These are phyloP conservation scores for Microchirus variegatus DNA, from an alignment of 2,797 vertebrate species.

Conservation along the genomic window DNA sequence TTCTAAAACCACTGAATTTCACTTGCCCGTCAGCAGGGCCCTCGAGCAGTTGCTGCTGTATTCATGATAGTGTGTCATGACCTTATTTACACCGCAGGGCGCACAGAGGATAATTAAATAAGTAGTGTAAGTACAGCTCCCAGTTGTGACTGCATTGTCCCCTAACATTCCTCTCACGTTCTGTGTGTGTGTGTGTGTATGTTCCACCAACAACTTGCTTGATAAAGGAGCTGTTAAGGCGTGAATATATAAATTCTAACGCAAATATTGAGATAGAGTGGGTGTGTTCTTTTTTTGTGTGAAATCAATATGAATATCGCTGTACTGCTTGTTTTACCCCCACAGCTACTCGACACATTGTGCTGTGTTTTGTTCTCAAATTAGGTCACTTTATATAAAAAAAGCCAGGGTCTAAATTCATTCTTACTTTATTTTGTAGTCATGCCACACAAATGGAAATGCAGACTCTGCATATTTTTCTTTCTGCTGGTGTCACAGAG, in stretches of 20 bases:
- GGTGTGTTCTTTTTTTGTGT: neutral
- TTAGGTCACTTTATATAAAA: conserved; percentile 15
- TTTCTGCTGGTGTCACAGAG: conserved; percentile 39
- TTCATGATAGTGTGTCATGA: conserved; percentile 14
- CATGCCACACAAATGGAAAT: conserved; percentile 26
- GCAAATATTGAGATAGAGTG: neutral
- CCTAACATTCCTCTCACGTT: conserved; percentile 1
- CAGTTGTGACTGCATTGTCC: conserved; percentile 8
- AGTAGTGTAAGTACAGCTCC: conserved; percentile 22
- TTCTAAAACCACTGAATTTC: conserved; percentile 3
- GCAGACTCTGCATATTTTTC: conserved; percentile 38
- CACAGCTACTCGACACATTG: neutral
- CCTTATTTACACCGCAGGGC: conserved; percentile 38
- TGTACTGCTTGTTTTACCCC: conserved; percentile 2
- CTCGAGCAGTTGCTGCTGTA: neutral
- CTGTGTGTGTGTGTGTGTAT: neutral
- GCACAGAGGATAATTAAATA: conserved; percentile 36
- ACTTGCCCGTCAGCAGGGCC: conserved; percentile 11
- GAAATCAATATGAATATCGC: conserved; percentile 21
- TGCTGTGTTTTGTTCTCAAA: conserved; percentile 24
- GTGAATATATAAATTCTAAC: neutral
- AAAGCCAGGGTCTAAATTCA: conserved; percentile 24
- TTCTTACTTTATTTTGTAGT: conserved; percentile 40
- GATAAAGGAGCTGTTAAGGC: neutral
- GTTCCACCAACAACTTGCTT: neutral